Conservation (phyloP, 2,797 vertebrate genomes). For the Sebastes aleutianus region DNA sequence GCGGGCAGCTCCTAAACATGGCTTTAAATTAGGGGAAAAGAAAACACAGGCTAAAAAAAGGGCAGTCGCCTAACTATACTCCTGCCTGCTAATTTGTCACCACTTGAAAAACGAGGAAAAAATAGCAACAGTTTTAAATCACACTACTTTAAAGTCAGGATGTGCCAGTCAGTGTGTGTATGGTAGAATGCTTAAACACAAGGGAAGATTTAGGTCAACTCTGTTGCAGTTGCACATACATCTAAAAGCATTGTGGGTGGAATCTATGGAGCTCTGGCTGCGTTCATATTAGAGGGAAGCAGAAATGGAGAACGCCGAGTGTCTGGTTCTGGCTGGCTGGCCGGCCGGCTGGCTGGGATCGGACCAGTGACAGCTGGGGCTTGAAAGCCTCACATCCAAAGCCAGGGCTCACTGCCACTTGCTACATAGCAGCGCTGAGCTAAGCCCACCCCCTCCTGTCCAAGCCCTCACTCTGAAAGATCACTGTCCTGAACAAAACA, state of each 20-base stretch:
- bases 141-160: slow-evolving; percentile 55
- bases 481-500: slow-evolving; percentile 69
- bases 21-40: slow-evolving; percentile 81
- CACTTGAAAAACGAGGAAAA: slow-evolving; percentile 73
- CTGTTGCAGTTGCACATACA: slow-evolving; percentile 61
- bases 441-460: slow-evolving; percentile 63
- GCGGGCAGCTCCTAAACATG: slow-evolving; percentile 74
- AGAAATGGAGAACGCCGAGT: slow-evolving; percentile 66
- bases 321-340: slow-evolving; percentile 64
- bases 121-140: slow-evolving; percentile 74
- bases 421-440: slow-evolving; percentile 67
- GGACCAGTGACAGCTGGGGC: slow-evolving; percentile 77
- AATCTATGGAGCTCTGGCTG: slow-evolving; percentile 64
- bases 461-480: slow-evolving; percentile 64
- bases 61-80: slow-evolving; percentile 64
- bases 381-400: slow-evolving; percentile 73
- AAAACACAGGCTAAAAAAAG: slow-evolving; percentile 78
- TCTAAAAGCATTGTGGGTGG: slow-evolving; percentile 63
- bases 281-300: slow-evolving; percentile 72
- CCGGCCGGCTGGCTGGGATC: slow-evolving; percentile 63
- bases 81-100: slow-evolving; percentile 80
- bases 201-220: slow-evolving; percentile 68
- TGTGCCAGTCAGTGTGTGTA: slow-evolving; percentile 59
- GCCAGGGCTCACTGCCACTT: slow-evolving; percentile 77
- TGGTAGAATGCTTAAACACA: slow-evolving; percentile 71